phyloP scores from a whole-genome alignment of 2,113 vertebrate genomes.

The Cyprinodon brontotheroides region DNA sequence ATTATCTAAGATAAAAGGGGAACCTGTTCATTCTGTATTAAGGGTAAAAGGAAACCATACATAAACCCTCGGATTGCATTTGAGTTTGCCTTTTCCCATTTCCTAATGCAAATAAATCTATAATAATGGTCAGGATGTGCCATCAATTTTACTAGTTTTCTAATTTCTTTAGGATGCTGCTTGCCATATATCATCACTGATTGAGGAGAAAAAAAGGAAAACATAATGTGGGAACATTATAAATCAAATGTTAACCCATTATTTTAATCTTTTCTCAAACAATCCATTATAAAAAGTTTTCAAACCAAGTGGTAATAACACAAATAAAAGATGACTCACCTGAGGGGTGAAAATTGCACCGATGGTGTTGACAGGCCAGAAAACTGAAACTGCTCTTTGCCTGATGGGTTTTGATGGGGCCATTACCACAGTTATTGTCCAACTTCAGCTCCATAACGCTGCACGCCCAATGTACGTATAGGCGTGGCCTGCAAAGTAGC shows the following conservation, averaged over 20 bases:
- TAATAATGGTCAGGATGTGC: background rate
- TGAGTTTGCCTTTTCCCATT: background rate
- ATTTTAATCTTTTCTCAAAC: conserved; percentile 7
- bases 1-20: too few relatives aligned
- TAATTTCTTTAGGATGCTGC: background rate
- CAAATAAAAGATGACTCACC: conserved; percentile 73
- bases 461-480: conserved; percentile 87
- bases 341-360: conserved; percentile 89
- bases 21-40: background rate
- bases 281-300: conserved; percentile 3
- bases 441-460: conserved; percentile 84
- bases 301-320: background rate
- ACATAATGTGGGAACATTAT: background rate
- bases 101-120: background rate
- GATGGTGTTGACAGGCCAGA: conserved; percentile 85
- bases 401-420: conserved; percentile 87
- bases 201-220: background rate
- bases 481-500: conserved; percentile 78
- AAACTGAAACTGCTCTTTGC: conserved; percentile 86
- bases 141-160: background rate
- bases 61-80: background rate
- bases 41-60: background rate
- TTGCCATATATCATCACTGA: background rate
- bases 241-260: too few relatives aligned
- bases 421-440: conserved; percentile 86